phyloP scores from a whole-genome alignment of 1,140 invertebrate species.

The Aphelinus certus region DNA sequence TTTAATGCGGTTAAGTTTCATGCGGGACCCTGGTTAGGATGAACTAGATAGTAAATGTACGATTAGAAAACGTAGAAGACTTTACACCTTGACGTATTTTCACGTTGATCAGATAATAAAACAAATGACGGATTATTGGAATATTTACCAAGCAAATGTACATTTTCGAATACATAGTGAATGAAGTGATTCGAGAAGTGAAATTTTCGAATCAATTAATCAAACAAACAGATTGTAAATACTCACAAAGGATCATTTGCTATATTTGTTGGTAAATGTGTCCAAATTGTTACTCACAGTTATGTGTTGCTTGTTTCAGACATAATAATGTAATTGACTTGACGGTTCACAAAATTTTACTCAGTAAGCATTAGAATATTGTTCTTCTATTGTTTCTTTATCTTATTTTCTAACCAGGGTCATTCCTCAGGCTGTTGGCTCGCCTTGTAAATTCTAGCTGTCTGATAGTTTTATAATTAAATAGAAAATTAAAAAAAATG shows the following conservation, averaged over 20 bases:
- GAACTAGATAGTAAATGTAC: not conserved
- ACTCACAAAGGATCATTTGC: too few species aligned
- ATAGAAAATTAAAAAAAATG: constrained; percentile 9
- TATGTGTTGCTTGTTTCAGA: not conserved
- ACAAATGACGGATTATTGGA: not conserved
- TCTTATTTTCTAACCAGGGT: constrained; percentile 16
- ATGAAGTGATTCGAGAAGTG: not conserved
- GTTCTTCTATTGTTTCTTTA: constrained; percentile 23
- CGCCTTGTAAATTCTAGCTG: constrained; percentile 19
- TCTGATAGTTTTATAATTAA: constrained; percentile 35
- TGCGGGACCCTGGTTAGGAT: constrained; percentile 8
- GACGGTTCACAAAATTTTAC: constrained; percentile 13
- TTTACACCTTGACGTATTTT: too few species aligned
- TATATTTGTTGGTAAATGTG: too few species aligned
- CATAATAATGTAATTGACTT: constrained; percentile 4
- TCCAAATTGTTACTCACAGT: constrained; percentile 16
- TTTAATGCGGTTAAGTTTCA: constrained; percentile 63
- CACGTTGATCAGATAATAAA: not conserved
- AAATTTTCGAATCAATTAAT: too few species aligned
- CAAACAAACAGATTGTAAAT: too few species aligned
- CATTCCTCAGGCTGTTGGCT: constrained; percentile 7
- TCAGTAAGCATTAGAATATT: not conserved
- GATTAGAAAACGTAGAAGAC: too few species aligned
- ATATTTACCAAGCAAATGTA: constrained; percentile 5
- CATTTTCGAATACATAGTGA: not conserved